These are phyloP conservation scores for Apaloderma vittatum DNA, from an alignment of 2,113 vertebrate genomes.

Conservation along the genomic window DNA sequence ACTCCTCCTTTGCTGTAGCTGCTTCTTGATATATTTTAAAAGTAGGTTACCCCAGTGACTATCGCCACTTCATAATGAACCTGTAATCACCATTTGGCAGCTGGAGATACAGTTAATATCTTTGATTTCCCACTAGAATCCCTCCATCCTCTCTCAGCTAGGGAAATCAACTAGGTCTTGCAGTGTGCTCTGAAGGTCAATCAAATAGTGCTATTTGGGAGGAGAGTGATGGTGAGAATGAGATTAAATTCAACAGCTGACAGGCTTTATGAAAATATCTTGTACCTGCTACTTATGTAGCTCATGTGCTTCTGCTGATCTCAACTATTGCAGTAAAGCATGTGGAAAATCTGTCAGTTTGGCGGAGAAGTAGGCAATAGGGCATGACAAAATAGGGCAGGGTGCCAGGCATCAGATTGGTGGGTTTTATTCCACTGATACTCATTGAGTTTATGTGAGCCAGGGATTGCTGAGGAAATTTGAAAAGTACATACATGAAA, in stretches of 20 bases:
- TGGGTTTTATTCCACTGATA: background rate
- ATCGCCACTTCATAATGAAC: conserved; percentile 1
- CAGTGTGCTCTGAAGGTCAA: conserved; percentile 14
- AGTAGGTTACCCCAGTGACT: background rate
- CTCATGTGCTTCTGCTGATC: conserved; percentile 28
- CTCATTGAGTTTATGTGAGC: background rate
- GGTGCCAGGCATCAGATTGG: background rate
- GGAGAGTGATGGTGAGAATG: background rate
- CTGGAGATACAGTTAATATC: conserved; percentile 31
- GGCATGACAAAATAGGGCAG: conserved; percentile 8
- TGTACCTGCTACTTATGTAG: conserved; percentile 5
- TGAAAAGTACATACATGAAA: background rate
- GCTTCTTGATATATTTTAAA: background rate
- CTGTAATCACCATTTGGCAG: background rate
- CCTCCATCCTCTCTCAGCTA: background rate
- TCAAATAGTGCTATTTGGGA: background rate
- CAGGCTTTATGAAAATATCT: conserved; percentile 47
- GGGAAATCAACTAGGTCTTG: conserved; percentile 17
- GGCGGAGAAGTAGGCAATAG: conserved; percentile 14
- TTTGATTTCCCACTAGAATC: conserved; percentile 40
- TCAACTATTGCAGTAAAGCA: conserved; percentile 1
- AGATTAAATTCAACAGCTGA: conserved; percentile 35
- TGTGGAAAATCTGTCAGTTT: conserved; percentile 43
- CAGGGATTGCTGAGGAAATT: background rate
- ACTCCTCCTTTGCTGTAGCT: background rate